phyloP scores from a whole-genome alignment of 1,140 invertebrate species.

The Triops cancriformis region DNA sequence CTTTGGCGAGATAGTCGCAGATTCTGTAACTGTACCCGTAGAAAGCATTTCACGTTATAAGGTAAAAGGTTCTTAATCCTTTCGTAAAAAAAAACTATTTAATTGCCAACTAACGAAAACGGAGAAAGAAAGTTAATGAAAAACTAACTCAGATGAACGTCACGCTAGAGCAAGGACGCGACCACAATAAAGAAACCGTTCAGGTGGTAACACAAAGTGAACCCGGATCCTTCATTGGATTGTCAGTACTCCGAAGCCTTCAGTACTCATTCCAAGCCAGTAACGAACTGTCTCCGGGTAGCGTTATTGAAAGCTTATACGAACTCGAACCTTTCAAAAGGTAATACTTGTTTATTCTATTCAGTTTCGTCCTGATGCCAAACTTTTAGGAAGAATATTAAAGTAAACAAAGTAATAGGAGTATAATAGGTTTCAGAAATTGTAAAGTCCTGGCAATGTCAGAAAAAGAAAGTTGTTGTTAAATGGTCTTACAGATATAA shows the following conservation, averaged over 20 bases:
- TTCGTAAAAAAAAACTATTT: neutral
- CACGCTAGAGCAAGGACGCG: conserved; percentile 41
- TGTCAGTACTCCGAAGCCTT: conserved; percentile 37
- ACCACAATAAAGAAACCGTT: conserved; percentile 38
- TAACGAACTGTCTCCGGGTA: conserved; percentile 39
- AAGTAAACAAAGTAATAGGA: too few species aligned
- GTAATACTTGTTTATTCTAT: conserved; percentile 30
- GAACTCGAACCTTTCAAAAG: conserved; percentile 38
- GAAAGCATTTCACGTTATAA: conserved; percentile 43
- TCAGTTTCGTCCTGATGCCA: too few species aligned
- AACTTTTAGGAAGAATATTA: too few species aligned
- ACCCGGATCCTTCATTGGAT: conserved; percentile 40
- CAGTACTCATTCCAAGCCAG: conserved; percentile 40
- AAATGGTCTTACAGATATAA: too few species aligned
- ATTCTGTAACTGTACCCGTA: conserved; percentile 50
- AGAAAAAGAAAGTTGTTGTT: too few species aligned
- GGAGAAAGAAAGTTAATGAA: conserved; percentile 3
- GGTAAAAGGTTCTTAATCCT: conserved; percentile 35
- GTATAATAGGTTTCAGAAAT: too few species aligned
- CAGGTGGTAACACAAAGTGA: conserved; percentile 38
- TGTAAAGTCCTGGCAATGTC: too few species aligned
- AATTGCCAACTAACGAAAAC: neutral
- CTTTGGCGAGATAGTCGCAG: conserved; percentile 44
- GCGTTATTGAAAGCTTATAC: conserved; percentile 38
- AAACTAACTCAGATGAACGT: conserved; percentile 32